Evolutionary conservation across 2,797 vertebrate genomes (phyloP).

Genomic region (Xiphorhynchus erythropygius): DNA sequence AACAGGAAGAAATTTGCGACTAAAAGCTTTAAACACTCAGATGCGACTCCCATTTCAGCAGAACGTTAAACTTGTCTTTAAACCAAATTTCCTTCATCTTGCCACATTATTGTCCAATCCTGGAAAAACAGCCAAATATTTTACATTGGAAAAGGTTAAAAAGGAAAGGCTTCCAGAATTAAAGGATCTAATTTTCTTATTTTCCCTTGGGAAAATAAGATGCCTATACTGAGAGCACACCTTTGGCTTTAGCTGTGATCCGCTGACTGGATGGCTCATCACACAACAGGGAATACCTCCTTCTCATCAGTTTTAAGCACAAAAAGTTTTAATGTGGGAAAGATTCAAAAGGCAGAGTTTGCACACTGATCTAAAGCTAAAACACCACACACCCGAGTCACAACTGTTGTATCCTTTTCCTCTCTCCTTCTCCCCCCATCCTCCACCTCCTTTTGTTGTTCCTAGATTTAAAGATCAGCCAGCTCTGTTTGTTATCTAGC

Average conservation of each 20-base stretch:
- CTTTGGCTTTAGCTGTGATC: neutral
- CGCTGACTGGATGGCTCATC: rapidly evolving
- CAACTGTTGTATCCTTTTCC: neutral
- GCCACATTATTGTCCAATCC: neutral
- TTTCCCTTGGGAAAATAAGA: neutral
- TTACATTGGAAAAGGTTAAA: neutral
- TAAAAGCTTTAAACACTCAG: neutral
- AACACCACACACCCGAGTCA: neutral
- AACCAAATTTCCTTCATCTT: neutral
- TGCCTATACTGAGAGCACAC: neutral
- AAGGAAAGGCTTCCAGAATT: neutral
- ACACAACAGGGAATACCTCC: neutral
- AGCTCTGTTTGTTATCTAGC: neutral
- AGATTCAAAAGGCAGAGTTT: neutral
- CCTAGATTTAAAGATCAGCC: neutral
- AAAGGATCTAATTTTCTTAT: neutral
- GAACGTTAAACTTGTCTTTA: neutral
- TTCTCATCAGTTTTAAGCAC: neutral
- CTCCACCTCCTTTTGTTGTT: neutral
- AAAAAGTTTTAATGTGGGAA: constrained; percentile 18
- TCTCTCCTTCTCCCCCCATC: neutral
- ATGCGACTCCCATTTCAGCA: neutral
- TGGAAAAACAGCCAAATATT: neutral
- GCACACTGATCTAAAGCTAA: neutral
- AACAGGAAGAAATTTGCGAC: neutral